Percentiles rank a stretch among this genome's conserved stretches.
Conservation (phyloP, 2,113 vertebrate genomes). For the Coturnix japonica region DNA sequence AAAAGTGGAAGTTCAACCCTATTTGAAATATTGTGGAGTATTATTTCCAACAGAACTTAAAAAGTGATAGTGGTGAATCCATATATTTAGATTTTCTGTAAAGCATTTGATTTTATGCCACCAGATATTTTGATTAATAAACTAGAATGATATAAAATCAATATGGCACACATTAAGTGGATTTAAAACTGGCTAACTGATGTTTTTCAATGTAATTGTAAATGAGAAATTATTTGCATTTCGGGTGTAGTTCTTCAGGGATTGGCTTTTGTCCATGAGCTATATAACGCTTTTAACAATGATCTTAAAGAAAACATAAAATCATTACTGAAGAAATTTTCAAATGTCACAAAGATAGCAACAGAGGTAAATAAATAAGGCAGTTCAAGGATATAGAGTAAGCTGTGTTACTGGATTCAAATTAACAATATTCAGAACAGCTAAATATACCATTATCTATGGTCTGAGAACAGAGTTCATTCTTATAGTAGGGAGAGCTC, state of each 20-base stretch:
- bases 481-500: not conserved
- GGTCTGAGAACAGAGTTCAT: not conserved
- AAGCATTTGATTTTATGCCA: conserved; percentile 33
- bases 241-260: conserved; percentile 33
- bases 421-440: not conserved
- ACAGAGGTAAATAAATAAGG: conserved; percentile 42
- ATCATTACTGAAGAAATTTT: conserved; percentile 44
- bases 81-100: conserved; percentile 42
- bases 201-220: conserved; percentile 51
- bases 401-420: not conserved
- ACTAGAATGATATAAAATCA: conserved; percentile 56
- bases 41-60: conserved; percentile 1
- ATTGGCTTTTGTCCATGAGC: conserved; percentile 2
- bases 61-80: conserved; percentile 25
- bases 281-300: conserved; percentile 28
- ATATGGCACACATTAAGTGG: conserved; percentile 59
- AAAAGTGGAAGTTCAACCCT: not conserved
- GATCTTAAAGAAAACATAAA: conserved; percentile 53
- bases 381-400: not conserved
- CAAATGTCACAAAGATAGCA: not conserved
- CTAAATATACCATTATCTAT: not conserved
- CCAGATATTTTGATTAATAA: conserved; percentile 64
- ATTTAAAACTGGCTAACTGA: conserved; percentile 53
- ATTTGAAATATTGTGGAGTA: not conserved
- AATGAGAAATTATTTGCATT: conserved; percentile 63